These are phyloP conservation scores for Bombus confusus DNA, from an alignment of 1,140 invertebrate species.

Conservation along the genomic window DNA sequence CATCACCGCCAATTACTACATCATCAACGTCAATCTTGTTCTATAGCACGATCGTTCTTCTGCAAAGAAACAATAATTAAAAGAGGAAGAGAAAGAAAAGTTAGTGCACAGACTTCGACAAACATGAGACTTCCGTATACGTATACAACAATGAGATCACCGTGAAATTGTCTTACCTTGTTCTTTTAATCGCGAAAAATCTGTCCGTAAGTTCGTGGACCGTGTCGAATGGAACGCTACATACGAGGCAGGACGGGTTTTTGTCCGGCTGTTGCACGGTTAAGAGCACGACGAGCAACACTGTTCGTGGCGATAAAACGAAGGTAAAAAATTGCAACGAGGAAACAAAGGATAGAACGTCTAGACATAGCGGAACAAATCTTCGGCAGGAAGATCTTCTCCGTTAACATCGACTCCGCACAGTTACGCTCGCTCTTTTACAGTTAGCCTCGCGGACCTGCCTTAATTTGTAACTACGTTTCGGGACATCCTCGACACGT, in stretches of 20 bases:
- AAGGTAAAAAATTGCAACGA: not conserved
- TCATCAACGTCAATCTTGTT: not conserved
- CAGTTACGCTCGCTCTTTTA: constrained; percentile 71
- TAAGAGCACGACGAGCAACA: constrained; percentile 9
- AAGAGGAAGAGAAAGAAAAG: not conserved
- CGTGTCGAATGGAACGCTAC: not conserved
- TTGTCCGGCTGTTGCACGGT: constrained; percentile 8
- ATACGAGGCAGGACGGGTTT: not conserved
- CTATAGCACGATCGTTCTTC: not conserved
- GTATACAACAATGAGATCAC: not conserved
- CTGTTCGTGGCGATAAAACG: constrained; percentile 4
- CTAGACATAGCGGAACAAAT: constrained; percentile 76
- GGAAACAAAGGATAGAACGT: constrained; percentile 37
- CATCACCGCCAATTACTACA: not conserved
- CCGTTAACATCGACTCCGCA: constrained; percentile 62
- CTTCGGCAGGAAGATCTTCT: constrained; percentile 60
- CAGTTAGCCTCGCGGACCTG: constrained; percentile 72
- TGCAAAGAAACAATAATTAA: not conserved
- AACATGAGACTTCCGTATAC: not conserved
- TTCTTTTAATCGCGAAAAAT: not conserved
- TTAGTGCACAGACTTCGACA: not conserved
- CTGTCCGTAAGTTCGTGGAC: not conserved
- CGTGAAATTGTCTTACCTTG: not conserved
- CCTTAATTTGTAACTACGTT: constrained; percentile 48
- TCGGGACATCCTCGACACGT: constrained; percentile 11